Evolutionary conservation across 2,888 invertebrate genomes (phyloP).

Genomic region (Apotomis betuletana): DNA sequence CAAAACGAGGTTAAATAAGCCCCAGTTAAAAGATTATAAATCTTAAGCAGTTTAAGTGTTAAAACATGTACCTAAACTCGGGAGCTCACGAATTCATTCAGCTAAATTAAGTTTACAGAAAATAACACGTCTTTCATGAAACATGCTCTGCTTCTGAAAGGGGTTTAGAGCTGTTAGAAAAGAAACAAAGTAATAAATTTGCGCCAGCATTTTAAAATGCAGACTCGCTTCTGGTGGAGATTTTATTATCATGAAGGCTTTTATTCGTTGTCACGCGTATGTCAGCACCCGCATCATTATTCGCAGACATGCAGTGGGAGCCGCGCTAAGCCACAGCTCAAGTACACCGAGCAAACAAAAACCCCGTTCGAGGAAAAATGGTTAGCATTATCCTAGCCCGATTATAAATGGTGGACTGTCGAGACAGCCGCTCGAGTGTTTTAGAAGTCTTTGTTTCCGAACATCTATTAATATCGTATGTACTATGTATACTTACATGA

Average conservation of each 20-base stretch:
- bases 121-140: slow-evolving; percentile 15
- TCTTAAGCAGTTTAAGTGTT: slow-evolving; percentile 15
- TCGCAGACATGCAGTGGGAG: slow-evolving; percentile 66
- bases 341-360: slow-evolving; percentile 27
- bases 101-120: slow-evolving; percentile 14
- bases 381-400: slow-evolving; percentile 18
- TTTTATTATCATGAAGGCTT: slow-evolving; percentile 46
- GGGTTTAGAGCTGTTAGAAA: slow-evolving; percentile 18
- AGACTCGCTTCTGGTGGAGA: slow-evolving; percentile 27
- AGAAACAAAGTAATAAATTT: slow-evolving; percentile 21
- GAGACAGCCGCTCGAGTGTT: background rate
- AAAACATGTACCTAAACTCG: slow-evolving; percentile 2
- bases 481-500: background rate
- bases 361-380: slow-evolving; percentile 29
- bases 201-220: slow-evolving; percentile 31
- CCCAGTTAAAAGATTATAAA: slow-evolving; percentile 22
- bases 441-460: slow-evolving; percentile 1
- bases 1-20: slow-evolving; percentile 37
- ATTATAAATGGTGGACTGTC: slow-evolving; percentile 16
- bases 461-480: background rate
- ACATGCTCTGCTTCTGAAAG: slow-evolving; percentile 22
- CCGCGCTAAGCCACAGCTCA: slow-evolving; percentile 28
- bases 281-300: slow-evolving; percentile 67
- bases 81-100: slow-evolving; percentile 3
- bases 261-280: slow-evolving; percentile 73